Conservation (phyloP, 2,113 vertebrate species). For the Corythornis cristatus region DNA sequence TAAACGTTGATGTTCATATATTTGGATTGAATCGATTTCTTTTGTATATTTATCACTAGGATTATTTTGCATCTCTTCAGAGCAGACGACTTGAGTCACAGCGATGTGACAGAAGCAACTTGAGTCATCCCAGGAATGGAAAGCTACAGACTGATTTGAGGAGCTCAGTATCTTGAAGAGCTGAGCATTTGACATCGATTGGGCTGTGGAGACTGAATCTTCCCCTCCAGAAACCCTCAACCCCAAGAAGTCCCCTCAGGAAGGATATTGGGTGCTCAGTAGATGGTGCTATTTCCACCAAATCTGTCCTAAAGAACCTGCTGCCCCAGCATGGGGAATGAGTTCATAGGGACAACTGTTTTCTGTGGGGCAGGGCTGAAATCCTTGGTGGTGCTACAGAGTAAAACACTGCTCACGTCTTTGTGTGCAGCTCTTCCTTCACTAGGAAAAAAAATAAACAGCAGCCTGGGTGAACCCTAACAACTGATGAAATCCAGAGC, state of each 20-base stretch:
- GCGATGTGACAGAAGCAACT: background rate
- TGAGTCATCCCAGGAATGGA: background rate
- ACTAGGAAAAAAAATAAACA: background rate
- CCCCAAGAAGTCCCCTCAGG: background rate
- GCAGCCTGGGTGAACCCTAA: background rate
- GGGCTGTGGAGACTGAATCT: background rate
- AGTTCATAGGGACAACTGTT: background rate
- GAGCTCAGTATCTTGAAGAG: background rate
- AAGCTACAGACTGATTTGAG: background rate
- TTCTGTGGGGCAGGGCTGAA: background rate
- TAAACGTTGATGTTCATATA: background rate
- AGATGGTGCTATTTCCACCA: conserved; percentile 41
- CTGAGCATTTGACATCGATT: background rate
- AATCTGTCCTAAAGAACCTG: background rate
- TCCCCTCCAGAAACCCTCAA: background rate
- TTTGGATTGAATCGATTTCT: background rate
- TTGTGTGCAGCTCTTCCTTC: background rate
- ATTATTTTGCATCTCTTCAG: background rate
- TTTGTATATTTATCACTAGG: background rate
- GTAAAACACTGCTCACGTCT: background rate
- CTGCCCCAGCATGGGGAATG: background rate
- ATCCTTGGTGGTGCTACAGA: accelerated
- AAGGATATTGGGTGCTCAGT: background rate
- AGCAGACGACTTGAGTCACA: background rate
- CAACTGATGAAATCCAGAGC: background rate